Evolutionary conservation across 2,888 invertebrate species (phyloP).

Genomic region (Platycnemis pennipes): DNA sequence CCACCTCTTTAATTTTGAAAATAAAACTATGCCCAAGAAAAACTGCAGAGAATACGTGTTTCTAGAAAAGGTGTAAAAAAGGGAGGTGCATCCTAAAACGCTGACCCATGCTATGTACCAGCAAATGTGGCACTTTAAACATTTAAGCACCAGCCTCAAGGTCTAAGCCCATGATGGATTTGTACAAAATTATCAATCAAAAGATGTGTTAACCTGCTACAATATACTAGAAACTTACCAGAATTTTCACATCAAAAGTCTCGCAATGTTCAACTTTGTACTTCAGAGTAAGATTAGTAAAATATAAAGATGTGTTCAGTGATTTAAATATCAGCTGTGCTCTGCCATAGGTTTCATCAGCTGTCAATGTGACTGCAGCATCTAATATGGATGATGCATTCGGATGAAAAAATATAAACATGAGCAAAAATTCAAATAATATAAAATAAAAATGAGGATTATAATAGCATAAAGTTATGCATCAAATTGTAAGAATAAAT

Average conservation of each 20-base stretch:
- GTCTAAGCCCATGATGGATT: no score
- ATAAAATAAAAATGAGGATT: neutral
- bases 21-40: no score
- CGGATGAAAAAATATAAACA: no score
- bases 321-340: slow-evolving; percentile 36
- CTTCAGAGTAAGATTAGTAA: neutral
- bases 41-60: no score
- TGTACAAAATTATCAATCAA: no score
- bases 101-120: no score
- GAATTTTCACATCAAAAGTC: slow-evolving; percentile 34
- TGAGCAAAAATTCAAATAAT: neutral
- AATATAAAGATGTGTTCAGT: neutral
- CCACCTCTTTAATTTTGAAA: no score
- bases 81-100: no score
- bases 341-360: slow-evolving; percentile 52
- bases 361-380: slow-evolving; percentile 47
- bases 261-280: slow-evolving; percentile 9
- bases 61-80: no score
- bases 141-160: no score
- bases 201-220: no score
- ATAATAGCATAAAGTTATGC: neutral
- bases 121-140: no score
- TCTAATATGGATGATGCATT: neutral
- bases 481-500: neutral
- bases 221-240: slow-evolving; percentile 20